A percentile compares a stretch with the other conserved stretches of the same genome.
Conservation (phyloP, 2,113 vertebrate genomes). For the Acrocephalus kingi region DNA sequence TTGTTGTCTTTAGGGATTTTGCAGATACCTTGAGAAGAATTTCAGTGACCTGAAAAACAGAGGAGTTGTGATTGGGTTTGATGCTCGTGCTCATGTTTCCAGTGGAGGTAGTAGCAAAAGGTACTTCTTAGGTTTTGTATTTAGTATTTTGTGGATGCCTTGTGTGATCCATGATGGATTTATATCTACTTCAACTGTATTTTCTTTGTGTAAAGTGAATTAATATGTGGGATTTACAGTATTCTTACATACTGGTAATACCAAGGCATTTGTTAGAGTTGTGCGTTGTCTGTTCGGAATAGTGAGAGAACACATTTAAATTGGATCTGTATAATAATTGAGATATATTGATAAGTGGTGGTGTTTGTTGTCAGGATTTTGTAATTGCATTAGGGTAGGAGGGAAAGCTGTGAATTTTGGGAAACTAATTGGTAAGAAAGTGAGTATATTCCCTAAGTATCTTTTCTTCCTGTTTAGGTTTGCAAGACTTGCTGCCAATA, state of each 20-base stretch:
- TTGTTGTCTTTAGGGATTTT: slow-evolving; percentile 84
- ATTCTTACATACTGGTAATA: background rate
- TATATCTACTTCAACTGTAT: background rate
- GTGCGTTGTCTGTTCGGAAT: background rate
- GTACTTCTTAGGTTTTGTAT: slow-evolving; percentile 40
- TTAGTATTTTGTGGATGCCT: background rate
- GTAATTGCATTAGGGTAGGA: background rate
- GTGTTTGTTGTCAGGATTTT: background rate
- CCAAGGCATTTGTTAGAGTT: background rate
- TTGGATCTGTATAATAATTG: background rate
- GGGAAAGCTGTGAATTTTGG: background rate
- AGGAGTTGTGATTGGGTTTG: slow-evolving; percentile 91
- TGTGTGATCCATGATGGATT: background rate
- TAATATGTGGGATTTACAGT: background rate
- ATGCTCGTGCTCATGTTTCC: slow-evolving; percentile 86
- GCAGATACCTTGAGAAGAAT: slow-evolving; percentile 86
- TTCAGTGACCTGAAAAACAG: slow-evolving; percentile 86
- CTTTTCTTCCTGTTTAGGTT: slow-evolving; percentile 73
- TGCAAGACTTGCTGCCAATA: slow-evolving; percentile 85
- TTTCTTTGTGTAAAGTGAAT: background rate
- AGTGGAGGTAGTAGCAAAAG: slow-evolving; percentile 90
- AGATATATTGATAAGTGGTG: background rate
- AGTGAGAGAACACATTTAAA: background rate
- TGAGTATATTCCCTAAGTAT: background rate
- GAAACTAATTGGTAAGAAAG: background rate